Evolutionary conservation across 2,113 vertebrate genomes (phyloP).

Genomic region (Sceloporus undulatus): DNA sequence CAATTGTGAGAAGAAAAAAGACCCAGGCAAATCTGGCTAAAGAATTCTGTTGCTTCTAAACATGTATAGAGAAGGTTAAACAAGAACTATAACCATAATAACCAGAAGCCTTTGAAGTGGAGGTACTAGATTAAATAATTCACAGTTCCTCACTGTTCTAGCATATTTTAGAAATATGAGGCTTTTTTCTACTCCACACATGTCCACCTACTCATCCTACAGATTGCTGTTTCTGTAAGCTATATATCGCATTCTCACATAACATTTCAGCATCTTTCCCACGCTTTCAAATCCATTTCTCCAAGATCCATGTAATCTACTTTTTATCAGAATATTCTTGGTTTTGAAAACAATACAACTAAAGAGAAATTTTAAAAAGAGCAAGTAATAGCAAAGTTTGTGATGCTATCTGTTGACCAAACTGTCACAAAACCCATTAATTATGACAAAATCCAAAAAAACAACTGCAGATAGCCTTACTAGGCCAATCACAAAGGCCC

Average conservation of each 20-base stretch:
- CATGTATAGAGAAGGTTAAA: not conserved
- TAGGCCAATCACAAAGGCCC: too few species aligned
- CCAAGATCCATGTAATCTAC: not conserved
- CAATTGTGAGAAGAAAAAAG: not conserved
- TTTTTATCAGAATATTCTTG: conserved; percentile 8
- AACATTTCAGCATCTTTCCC: not conserved
- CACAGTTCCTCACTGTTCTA: not conserved
- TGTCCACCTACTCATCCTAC: not conserved
- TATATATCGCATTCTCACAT: not conserved
- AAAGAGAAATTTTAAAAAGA: conserved; percentile 18
- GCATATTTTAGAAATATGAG: not conserved
- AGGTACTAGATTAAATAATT: not conserved
- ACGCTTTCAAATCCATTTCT: conserved; percentile 5
- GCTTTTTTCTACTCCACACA: not conserved
- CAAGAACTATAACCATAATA: not conserved
- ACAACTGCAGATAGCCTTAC: too few species aligned
- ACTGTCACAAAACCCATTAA: conserved; percentile 56
- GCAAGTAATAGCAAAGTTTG: conserved; percentile 47
- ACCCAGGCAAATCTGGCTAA: not conserved
- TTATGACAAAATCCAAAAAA: not conserved
- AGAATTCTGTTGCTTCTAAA: not conserved
- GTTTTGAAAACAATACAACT: conserved; percentile 14
- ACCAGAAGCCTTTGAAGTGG: not conserved
- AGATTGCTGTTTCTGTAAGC: not conserved
- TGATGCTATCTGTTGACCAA: conserved; percentile 47